Percentiles rank a stretch among this genome's conserved stretches.
These are phyloP conservation scores for Bubo bubo DNA, from an alignment of 2,113 vertebrate species.

Conservation along the genomic window DNA sequence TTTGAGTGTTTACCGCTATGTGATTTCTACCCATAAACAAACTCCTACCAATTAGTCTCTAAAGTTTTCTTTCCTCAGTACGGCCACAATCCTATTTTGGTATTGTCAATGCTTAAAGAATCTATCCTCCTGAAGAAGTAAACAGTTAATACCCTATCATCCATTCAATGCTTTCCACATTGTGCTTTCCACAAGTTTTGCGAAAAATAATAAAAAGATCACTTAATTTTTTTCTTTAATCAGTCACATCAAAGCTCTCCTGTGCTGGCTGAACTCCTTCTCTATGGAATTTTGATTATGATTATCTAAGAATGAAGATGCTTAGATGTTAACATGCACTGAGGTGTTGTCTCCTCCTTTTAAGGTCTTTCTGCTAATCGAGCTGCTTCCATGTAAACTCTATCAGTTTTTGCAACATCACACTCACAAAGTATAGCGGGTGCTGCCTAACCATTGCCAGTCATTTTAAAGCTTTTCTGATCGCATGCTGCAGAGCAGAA, in stretches of 20 bases:
- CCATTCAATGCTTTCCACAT: neutral
- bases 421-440: neutral
- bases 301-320: neutral
- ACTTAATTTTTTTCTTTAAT: neutral
- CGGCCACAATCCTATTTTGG: neutral
- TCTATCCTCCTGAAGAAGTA: neutral
- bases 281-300: neutral
- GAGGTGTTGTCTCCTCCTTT: neutral
- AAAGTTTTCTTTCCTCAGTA: neutral
- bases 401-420: neutral
- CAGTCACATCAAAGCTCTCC: neutral
- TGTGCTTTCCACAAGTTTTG: neutral
- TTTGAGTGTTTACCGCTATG: neutral
- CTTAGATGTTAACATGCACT: neutral
- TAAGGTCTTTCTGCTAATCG: neutral
- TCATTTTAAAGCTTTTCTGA: neutral
- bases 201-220: neutral
- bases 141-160: neutral
- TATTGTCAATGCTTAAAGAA: neutral
- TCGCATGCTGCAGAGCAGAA: neutral
- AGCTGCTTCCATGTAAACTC: neutral
- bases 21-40: neutral
- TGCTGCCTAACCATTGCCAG: neutral
- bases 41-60: neutral
- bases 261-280: neutral